phyloP scores from a whole-genome alignment of 2,797 vertebrate species.

The Tokudaia muenninki region DNA sequence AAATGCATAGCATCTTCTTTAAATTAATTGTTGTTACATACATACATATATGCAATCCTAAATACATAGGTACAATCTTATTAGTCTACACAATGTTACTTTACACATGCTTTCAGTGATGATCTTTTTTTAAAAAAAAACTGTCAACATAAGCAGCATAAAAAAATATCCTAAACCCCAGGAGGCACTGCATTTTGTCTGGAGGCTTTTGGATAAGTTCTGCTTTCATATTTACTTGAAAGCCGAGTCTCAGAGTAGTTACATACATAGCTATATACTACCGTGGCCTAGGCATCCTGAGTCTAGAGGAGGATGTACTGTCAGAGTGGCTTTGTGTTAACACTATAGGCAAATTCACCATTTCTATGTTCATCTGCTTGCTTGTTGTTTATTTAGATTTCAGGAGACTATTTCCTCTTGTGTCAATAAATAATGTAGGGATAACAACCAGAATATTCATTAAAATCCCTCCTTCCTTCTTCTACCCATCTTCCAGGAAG shows the following conservation, averaged over 20 bases:
- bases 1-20: background rate
- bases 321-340: background rate
- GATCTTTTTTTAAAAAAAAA: background rate
- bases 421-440: background rate
- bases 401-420: background rate
- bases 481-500: background rate
- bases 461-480: background rate
- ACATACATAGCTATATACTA: background rate
- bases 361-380: background rate
- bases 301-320: background rate
- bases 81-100: background rate
- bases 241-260: background rate
- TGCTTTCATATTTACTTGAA: background rate
- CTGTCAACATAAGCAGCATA: background rate
- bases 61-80: too few relatives aligned
- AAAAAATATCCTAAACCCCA: background rate
- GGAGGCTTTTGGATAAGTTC: background rate
- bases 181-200: background rate
- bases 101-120: background rate
- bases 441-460: background rate
- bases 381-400: background rate
- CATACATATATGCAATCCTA: background rate
- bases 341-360: background rate
- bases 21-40: background rate
- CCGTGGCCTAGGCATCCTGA: background rate